Evolutionary conservation across 2,113 vertebrate species (phyloP), one percentile per base, ranked within the genome.

Genomic region (Athene noctua): DNA sequence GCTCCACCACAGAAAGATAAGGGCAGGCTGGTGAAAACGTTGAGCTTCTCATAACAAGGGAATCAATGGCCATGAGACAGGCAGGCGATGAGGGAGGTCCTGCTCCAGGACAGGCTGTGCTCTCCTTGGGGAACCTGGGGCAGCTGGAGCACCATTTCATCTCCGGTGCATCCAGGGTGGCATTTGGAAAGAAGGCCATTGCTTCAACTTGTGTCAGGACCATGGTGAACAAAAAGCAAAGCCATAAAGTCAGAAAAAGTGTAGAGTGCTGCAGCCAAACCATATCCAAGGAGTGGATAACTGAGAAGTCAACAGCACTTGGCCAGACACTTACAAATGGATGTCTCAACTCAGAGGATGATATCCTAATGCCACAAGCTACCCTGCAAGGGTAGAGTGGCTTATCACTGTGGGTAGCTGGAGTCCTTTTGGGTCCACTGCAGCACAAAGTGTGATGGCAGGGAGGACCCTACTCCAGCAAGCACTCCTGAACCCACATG

Each of bases 31-130:
- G 20, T 81, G 67, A 91, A 96, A 93, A 80, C 0, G 0, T 44
- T n/a, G 26, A 67, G 18, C 38, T 89, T 91, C 83, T 88, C 46
- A 4, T n/a, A 51, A 77, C 23, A 30, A 46, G 7, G 49, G 42
- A 88, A 67, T 81, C 38, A 66, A 59, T 0, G 11, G 40, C 29
- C 46, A 63, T 3, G 2, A 58, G 51, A 38, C 23, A 49, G 32
- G 46, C 0, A 32, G 27, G 19, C 0, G 0, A 44, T 0, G 1
- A 85, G 22, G 44, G 32, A 86, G 10, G 29, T 90, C n/a, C 71
- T 54, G 32, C 22, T 68, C 25, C 58, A 58, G 7, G 34, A 30
- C 4, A 7, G 34, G 38, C 36, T 65, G n/a, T 44, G 63, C 10
- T 70, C 15, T 80, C 38, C 57, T 63, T 1, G 1, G 51, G n/a